Conservation (phyloP, 2,113 vertebrate species). For the Epinephelus fuscoguttatus region DNA sequence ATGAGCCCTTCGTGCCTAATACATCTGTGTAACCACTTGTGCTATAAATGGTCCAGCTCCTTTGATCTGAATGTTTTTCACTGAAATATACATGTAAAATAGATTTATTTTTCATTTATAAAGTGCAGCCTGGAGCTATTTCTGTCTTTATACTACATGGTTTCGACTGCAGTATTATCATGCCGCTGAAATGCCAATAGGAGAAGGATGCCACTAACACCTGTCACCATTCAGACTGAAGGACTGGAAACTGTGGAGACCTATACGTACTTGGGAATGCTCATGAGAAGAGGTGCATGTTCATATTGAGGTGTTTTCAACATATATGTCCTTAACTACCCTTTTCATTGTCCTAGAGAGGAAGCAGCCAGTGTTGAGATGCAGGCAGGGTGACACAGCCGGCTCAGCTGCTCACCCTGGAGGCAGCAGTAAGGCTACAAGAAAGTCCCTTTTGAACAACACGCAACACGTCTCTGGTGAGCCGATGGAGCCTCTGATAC, state of each 20-base stretch:
- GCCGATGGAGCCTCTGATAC: background rate
- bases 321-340: background rate
- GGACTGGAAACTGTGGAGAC: conserved; percentile 6
- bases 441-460: background rate
- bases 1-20: conserved; percentile 9
- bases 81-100: conserved; percentile 48
- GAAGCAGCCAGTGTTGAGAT: background rate
- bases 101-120: conserved; percentile 34
- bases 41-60: conserved; percentile 30
- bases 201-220: conserved; percentile 37
- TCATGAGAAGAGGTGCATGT: conserved; percentile 1
- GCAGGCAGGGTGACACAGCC: background rate
- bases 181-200: conserved; percentile 35
- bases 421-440: conserved; percentile 2
- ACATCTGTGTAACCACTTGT: conserved; percentile 29
- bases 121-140: conserved; percentile 60
- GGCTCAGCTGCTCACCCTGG: background rate
- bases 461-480: background rate
- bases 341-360: background rate
- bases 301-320: conserved; percentile 15
- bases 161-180: conserved; percentile 14
- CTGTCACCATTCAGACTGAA: conserved; percentile 47
- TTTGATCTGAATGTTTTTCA: conserved; percentile 48
- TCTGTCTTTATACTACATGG: conserved; percentile 28
- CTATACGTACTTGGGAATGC: background rate